Percentiles rank a stretch among this genome's conserved stretches.
Evolutionary conservation across 1,140 invertebrate genomes (phyloP).

Genomic region (Eufriesea mexicana): DNA sequence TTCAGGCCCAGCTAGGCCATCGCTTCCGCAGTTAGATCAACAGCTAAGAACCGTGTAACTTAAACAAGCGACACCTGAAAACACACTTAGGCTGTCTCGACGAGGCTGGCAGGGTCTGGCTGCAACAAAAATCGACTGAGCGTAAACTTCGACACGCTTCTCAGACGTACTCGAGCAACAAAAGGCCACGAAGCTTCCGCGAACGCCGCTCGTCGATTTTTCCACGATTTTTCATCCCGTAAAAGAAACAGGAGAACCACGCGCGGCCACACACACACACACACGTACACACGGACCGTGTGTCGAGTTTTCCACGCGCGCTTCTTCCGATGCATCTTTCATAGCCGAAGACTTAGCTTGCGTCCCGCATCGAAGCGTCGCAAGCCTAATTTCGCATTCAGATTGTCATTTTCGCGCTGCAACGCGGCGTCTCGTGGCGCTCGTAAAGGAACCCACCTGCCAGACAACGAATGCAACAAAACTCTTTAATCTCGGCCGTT

Average conservation of each 20-base stretch:
- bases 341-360: background rate
- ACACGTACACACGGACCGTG: background rate
- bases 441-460: constrained; percentile 25
- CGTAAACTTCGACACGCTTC: constrained; percentile 23
- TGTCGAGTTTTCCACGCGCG: background rate
- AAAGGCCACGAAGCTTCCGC: background rate
- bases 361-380: constrained; percentile 10
- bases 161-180: background rate
- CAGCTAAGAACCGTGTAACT: background rate
- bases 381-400: constrained; percentile 47
- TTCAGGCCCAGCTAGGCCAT: too few relatives aligned
- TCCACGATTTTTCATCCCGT: background rate
- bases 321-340: constrained; percentile 11
- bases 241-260: background rate
- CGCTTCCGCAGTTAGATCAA: background rate
- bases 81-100: background rate
- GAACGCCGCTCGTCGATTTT: background rate
- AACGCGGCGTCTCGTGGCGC: background rate
- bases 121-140: constrained; percentile 7
- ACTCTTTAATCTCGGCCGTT: constrained; percentile 38
- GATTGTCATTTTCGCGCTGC: constrained; percentile 49
- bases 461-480: background rate
- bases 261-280: background rate
- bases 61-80: constrained; percentile 23
- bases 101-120: background rate